These are phyloP conservation scores for Heptranchias perlo DNA, from an alignment of 2,113 vertebrate genomes.

Conservation along the genomic window DNA sequence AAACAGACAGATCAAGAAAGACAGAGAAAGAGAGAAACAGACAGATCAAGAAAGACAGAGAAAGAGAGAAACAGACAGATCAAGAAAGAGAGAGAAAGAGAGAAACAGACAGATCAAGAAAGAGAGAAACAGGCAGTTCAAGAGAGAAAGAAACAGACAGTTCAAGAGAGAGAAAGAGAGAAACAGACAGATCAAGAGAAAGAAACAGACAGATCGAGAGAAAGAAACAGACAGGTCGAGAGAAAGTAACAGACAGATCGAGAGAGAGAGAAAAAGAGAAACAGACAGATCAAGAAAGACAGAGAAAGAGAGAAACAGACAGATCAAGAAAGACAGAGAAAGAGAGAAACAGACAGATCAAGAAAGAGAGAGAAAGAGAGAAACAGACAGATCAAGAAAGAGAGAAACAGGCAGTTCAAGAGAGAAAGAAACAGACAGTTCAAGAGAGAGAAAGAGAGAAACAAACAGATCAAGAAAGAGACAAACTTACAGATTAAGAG, in stretches of 20 bases:
- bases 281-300: too few species aligned
- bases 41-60: background rate
- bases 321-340: too few species aligned
- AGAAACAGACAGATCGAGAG: too few species aligned
- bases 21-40: background rate
- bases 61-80: background rate
- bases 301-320: too few species aligned
- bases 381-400: background rate
- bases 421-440: background rate
- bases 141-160: too few species aligned
- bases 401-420: background rate
- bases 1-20: too few species aligned
- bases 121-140: background rate
- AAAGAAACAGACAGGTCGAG: background rate
- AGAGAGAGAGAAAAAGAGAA: too few species aligned
- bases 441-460: background rate
- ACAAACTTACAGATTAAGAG: too few species aligned
- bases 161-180: too few species aligned
- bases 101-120: background rate
- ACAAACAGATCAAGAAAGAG: too few species aligned
- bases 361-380: background rate
- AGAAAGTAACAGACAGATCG: background rate
- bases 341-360: background rate
- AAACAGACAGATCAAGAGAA: background rate
- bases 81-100: background rate